Evolutionary conservation across 2,888 invertebrate species (phyloP), one percentile per base, ranked within the genome.

Genomic region (Onchidella celtica): DNA sequence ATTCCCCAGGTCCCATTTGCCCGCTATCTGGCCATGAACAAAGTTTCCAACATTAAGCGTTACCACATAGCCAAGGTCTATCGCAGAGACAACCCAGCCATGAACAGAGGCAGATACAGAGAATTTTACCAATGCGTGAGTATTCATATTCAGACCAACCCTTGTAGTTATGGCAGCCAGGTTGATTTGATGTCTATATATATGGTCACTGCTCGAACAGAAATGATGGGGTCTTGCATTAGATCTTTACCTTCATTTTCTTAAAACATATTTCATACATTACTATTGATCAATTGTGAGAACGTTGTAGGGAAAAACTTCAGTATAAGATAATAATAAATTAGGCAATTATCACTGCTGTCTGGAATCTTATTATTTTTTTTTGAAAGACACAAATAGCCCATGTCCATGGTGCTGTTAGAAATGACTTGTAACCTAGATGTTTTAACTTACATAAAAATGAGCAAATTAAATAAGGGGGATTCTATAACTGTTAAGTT

Each of bases 11-110:
- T 99, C 70, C 99, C 99, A 34, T 96, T 99, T 93, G 99, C 99
- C 9, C 95, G 99, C 78, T 99, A 98, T 93, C 94, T 99, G 88
- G 99, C 99, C 0, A 99, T 99, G 99, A 97, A 96, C 93, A 99
- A 99, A 94, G 96, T 99, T 73, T 95, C 95, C 66, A 97, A 95
- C 88, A 96, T 99, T 84, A 99, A 99, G 93, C 95, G 99, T 79
- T 99, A 99, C 93, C 99, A 99, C 92, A 99, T 99, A 87, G 99
- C 98, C 40, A 99, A 99, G 94, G 99, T 99, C 3, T 99, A 99
- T 93, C 95, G 99, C 76, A 95, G 99, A 87, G 99, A 99, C 93
- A 99, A 99, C 93, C 99, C 99, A 1, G 97, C 98, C 0, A 98
- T 99, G 95, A 97, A 97, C 0, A 95, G 96, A 92, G 99, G 99